These are phyloP conservation scores for Andricus quercusramuli DNA, from an alignment of 2,888 invertebrate species.

Conservation along the genomic window DNA sequence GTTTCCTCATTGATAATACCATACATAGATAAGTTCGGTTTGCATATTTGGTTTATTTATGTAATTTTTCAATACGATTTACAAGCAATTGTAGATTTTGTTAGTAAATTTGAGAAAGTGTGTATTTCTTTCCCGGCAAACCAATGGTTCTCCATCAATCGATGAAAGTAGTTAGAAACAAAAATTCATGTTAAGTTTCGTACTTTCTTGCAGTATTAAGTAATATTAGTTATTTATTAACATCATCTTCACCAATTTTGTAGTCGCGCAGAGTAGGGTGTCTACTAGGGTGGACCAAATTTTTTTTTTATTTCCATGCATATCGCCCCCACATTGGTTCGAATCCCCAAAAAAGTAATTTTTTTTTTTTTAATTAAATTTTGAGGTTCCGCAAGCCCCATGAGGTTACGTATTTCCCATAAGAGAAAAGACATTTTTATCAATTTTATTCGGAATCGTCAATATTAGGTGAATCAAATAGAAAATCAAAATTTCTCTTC, in stretches of 20 bases:
- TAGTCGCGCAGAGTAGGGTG: conserved; percentile 33
- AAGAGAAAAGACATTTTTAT: too few relatives aligned
- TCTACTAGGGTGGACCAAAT: neutral
- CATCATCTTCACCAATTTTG: conserved; percentile 12
- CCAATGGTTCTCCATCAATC: neutral
- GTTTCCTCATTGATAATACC: conserved; percentile 12
- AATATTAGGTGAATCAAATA: too few relatives aligned
- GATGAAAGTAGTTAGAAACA: conserved; percentile 1
- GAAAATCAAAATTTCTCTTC: too few relatives aligned
- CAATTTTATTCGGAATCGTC: too few relatives aligned
- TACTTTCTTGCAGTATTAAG: conserved; percentile 39
- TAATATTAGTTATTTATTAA: conserved; percentile 34
- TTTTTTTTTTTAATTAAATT: too few relatives aligned
- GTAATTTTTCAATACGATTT: conserved; percentile 3
- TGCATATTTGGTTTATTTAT: conserved; percentile 1
- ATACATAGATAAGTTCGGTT: neutral
- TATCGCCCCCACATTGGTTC: too few relatives aligned
- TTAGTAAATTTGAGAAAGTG: neutral
- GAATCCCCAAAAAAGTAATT: too few relatives aligned
- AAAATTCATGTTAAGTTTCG: conserved; percentile 29
- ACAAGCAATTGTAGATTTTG: conserved; percentile 2
- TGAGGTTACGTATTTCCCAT: too few relatives aligned
- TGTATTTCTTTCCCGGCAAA: neutral
- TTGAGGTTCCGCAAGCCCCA: too few relatives aligned
- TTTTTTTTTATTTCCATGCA: too few relatives aligned